Percentiles rank a stretch among this genome's conserved stretches.
Conservation (phyloP, 2,888 invertebrate genomes). For the Netelia virgata region DNA sequence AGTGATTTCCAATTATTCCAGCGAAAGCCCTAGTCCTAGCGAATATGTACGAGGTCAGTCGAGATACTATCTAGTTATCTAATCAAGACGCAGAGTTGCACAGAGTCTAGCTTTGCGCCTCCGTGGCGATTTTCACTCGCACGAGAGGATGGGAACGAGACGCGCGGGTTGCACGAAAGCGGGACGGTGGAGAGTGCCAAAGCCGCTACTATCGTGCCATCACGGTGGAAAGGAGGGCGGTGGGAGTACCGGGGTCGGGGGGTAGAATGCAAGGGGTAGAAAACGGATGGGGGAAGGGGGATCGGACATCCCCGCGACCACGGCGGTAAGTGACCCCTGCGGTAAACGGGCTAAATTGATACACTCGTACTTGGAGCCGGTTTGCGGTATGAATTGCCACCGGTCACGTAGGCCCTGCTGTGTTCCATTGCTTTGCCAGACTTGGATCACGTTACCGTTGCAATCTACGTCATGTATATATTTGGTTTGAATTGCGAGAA, state of each 20-base stretch:
- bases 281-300: slow-evolving; percentile 2
- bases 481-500: slow-evolving; percentile 39
- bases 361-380: slow-evolving; percentile 66
- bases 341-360: slow-evolving; percentile 68
- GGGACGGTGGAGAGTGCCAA: slow-evolving; percentile 15
- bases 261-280: slow-evolving; percentile 30
- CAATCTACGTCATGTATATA: slow-evolving; percentile 42
- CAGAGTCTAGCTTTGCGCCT: not conserved
- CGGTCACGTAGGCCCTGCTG: slow-evolving; percentile 63
- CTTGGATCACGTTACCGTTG: slow-evolving; percentile 50
- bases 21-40: slow-evolving; percentile 57
- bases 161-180: slow-evolving; percentile 1
- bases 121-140: slow-evolving; percentile 33
- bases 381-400: slow-evolving; percentile 67
- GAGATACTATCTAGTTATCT: not conserved
- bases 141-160: not conserved
- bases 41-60: not conserved
- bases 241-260: not conserved
- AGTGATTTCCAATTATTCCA: slow-evolving; percentile 71
- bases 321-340: slow-evolving; percentile 62
- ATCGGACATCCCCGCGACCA: slow-evolving; percentile 35
- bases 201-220: slow-evolving; percentile 24
- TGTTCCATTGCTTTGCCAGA: slow-evolving; percentile 9
- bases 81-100: slow-evolving; percentile 3
- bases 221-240: slow-evolving; percentile 21